A percentile compares a stretch with the other conserved stretches of the same genome.
Conservation (phyloP, 92 coral and sea anemone genomes). For the Parazoanthus swiftii region DNA sequence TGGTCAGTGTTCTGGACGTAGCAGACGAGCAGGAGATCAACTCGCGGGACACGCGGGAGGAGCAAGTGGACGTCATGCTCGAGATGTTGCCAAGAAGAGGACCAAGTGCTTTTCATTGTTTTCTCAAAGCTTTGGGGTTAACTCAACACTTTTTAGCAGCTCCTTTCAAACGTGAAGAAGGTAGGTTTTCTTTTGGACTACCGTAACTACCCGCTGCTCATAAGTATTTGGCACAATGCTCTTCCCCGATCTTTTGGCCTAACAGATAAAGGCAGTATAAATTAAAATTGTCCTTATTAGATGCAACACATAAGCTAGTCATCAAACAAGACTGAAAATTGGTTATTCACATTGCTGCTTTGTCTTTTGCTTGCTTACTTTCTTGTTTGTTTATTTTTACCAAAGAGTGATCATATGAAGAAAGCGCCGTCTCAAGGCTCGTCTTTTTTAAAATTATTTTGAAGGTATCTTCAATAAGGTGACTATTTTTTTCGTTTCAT, state of each 20-base stretch:
- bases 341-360: background rate
- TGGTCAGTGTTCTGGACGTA: constrained; percentile 67
- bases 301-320: no score
- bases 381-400: background rate
- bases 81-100: constrained; percentile 88
- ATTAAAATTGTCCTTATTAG: no score
- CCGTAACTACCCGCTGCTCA: background rate
- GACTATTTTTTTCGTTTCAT: constrained; percentile 1
- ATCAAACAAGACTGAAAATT: no score
- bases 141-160: constrained; percentile 67
- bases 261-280: no score
- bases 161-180: constrained; percentile 58
- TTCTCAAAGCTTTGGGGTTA: constrained; percentile 64
- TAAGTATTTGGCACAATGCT: no score
- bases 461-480: no score
- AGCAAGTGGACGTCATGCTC: constrained; percentile 63
- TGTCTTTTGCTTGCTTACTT: background rate
- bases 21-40: constrained; percentile 73
- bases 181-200: constrained; percentile 25
- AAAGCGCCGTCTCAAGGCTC: no score
- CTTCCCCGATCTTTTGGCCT: no score
- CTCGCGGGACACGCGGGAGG: constrained; percentile 65
- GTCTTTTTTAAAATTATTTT: no score
- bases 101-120: constrained; percentile 65
- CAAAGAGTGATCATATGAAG: background rate